A percentile compares a stretch with the other conserved stretches of the same genome.
Conservation (phyloP, 2,113 vertebrate species). For the Lophura nycthemera region DNA sequence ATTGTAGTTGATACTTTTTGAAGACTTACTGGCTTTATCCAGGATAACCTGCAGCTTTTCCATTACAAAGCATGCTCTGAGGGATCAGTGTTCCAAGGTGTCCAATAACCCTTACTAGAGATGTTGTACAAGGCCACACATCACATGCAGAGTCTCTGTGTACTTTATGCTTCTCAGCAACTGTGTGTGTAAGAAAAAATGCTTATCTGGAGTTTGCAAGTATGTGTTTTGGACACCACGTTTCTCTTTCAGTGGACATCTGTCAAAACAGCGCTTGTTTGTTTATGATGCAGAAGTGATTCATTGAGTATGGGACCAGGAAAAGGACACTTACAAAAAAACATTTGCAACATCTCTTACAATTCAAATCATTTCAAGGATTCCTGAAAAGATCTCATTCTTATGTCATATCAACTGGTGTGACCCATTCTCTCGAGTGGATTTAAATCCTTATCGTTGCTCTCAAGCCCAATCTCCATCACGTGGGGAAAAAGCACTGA, state of each 20-base stretch:
- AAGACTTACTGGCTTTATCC: neutral
- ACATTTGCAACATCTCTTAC: neutral
- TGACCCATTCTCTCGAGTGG: neutral
- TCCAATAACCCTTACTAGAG: neutral
- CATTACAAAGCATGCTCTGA: accelerated
- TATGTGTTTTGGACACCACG: neutral
- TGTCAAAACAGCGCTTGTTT: neutral
- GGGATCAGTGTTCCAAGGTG: accelerated
- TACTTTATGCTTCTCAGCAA: neutral
- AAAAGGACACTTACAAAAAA: neutral
- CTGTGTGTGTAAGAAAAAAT: neutral
- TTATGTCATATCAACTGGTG: neutral
- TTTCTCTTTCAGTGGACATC: neutral
- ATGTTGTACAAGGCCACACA: neutral
- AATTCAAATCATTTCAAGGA: neutral
- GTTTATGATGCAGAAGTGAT: neutral
- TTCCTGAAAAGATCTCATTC: constrained; percentile 17
- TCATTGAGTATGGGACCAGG: neutral
- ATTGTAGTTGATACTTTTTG: neutral
- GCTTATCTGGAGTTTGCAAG: neutral
- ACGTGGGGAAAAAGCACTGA: neutral
- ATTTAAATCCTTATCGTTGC: neutral
- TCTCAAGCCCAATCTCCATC: neutral
- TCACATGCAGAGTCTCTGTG: neutral
- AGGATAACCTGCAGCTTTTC: neutral